phyloP scores from a whole-genome alignment of 2,113 vertebrate genomes.

The Pomatorhinus ruficollis region DNA sequence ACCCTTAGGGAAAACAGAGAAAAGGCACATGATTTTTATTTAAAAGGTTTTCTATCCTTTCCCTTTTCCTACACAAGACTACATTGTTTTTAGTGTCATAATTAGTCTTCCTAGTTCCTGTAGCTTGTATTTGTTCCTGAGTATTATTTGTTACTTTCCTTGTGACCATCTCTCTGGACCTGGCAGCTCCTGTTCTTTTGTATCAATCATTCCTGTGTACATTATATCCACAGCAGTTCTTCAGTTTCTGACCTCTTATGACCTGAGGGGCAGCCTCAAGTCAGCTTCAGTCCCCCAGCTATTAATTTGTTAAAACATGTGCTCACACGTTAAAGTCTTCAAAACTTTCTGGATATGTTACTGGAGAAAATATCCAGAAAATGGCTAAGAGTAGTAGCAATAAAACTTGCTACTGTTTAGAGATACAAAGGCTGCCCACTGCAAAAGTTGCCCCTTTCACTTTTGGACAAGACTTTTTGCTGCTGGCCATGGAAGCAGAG shows the following conservation, averaged over 20 bases:
- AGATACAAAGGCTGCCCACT: background rate
- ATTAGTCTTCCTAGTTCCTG: background rate
- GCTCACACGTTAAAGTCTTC: background rate
- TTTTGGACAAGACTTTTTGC: accelerated
- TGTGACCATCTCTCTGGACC: background rate
- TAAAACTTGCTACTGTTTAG: background rate
- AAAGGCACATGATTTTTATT: background rate
- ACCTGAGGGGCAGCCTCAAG: background rate
- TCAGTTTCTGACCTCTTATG: background rate
- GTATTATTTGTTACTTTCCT: background rate
- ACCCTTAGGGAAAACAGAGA: background rate
- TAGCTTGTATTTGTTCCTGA: background rate
- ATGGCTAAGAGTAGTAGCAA: background rate
- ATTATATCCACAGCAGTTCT: background rate
- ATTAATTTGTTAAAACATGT: background rate
- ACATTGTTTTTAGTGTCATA: background rate
- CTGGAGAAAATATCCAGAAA: background rate
- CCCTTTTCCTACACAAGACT: background rate
- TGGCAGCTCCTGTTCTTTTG: background rate
- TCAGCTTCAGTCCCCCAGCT: background rate
- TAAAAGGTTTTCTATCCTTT: background rate
- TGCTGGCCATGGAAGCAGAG: background rate
- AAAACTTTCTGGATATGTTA: background rate
- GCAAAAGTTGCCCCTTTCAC: background rate
- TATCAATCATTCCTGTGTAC: background rate